These are phyloP conservation scores for Heliconius eleuchia DNA, from an alignment of 1,140 invertebrate species.

Conservation along the genomic window DNA sequence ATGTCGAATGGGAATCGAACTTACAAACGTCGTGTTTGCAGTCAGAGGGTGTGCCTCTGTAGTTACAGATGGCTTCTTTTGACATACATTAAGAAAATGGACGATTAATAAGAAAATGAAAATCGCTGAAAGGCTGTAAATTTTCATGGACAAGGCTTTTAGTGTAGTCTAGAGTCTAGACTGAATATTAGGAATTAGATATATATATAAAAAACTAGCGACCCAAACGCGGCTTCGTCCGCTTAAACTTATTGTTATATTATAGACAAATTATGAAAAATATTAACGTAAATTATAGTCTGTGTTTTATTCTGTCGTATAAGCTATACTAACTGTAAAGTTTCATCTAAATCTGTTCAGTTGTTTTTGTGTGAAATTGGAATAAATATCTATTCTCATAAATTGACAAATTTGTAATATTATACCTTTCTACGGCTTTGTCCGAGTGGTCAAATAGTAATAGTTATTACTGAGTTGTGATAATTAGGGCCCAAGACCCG, in stretches of 20 bases:
- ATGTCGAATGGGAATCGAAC: not conserved
- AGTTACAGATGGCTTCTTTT: not conserved
- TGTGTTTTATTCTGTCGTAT: no score
- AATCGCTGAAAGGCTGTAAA: not conserved
- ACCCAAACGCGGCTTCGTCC: no score
- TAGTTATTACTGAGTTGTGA: no score
- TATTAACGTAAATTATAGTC: no score
- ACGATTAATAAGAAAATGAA: not conserved
- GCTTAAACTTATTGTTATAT: not conserved
- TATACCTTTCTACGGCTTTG: no score
- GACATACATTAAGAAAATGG: not conserved
- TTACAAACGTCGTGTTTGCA: not conserved
- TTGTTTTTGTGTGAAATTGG: no score
- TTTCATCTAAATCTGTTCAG: no score
- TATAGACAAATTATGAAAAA: not conserved
- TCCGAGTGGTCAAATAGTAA: no score
- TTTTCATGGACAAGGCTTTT: conserved; percentile 8
- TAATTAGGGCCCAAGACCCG: no score
- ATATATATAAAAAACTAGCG: not conserved
- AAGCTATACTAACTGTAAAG: no score
- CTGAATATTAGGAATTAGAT: not conserved
- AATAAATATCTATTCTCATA: no score
- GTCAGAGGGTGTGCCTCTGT: not conserved
- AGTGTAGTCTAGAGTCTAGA: not conserved
- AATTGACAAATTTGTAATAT: no score